Base-by-base conservation (phyloP, 2,113 vertebrate species). In the Datnioides undecimradiatus region DNA sequence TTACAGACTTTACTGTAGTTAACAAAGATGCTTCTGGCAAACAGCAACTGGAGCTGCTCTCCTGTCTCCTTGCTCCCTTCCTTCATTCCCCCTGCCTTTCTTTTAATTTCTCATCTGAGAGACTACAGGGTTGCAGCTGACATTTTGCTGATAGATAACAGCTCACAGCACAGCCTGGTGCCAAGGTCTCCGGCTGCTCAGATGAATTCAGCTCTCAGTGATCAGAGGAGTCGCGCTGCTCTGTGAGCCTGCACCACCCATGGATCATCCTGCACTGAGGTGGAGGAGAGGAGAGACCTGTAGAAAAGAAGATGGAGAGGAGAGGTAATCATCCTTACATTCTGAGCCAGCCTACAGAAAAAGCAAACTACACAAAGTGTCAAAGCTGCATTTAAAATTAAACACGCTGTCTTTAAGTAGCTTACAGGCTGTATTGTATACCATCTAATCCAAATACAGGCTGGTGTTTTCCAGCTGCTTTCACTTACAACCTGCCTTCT, bases 81-180 rank as follows among this genome's bases (percentile, higher is more conserved):
- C 19, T 43, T 58, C 34, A 38, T 25, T n/a, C 36, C 66, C 55
- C 6, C 10, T 5, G 5, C 48, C 55, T 76, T 76, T 57, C 60
- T 52, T 64, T 84, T 76, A 73, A 85, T 87, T 71, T 67, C 74
- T 90, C 88, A 79, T 83, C 63, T 71, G 73, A 80, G 83, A 76
- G 72, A 70, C 70, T 62, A 33, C 46, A 16, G 60, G 41, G 51
- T 19, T 73, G 76, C 9, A 5, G 51, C 76, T 84, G 87, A 84
- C 87, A 79, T 76, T 74, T 69, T 19, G 12, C 76, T 85, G 85
- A 90, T 64, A 57, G 86, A 85, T 85, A 67, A 73, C 77, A 49
- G 67, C 76, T 84, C 76, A 3, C 21, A 21, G 79, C 54, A 9
- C 86, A 60, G 75, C 55, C 69, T 19, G 45, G 67, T 76, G 79